These are phyloP conservation scores for Cistogaster globosa DNA, from an alignment of 2,888 invertebrate genomes.

Conservation along the genomic window DNA sequence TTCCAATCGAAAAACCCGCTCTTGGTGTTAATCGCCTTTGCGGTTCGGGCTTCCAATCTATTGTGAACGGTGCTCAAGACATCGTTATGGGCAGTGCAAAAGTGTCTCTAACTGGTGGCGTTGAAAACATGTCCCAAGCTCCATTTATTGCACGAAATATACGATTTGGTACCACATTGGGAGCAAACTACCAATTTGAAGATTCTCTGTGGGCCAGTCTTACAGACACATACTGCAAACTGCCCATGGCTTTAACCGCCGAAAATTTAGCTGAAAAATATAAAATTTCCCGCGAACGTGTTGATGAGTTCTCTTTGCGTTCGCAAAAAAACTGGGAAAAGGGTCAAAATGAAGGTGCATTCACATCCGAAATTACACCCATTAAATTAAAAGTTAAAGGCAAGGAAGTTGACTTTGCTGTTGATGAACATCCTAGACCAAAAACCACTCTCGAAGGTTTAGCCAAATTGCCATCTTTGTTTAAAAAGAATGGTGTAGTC, in stretches of 20 bases:
- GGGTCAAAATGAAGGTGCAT: slow-evolving; percentile 93
- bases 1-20: slow-evolving; percentile 93
- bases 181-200: slow-evolving; percentile 90
- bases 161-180: slow-evolving; percentile 94
- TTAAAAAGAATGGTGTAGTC: slow-evolving; percentile 96
- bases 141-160: slow-evolving; percentile 93
- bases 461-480: slow-evolving; percentile 93
- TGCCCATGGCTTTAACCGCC: slow-evolving; percentile 98
- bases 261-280: slow-evolving; percentile 95
- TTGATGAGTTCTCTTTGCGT: slow-evolving; percentile 92
- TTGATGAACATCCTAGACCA: slow-evolving; percentile 91
- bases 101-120: slow-evolving; percentile 94
- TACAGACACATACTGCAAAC: slow-evolving; percentile 93
- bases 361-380: slow-evolving; percentile 95
- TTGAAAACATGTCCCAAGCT: slow-evolving; percentile 97
- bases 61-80: slow-evolving; percentile 96
- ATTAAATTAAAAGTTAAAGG: slow-evolving; percentile 93
- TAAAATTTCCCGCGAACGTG: slow-evolving; percentile 90
- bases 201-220: slow-evolving; percentile 95
- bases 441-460: slow-evolving; percentile 93
- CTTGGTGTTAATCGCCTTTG: slow-evolving; percentile 96
- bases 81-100: slow-evolving; percentile 92
- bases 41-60: slow-evolving; percentile 98
- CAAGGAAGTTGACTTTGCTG: slow-evolving; percentile 89
- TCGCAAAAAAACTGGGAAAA: slow-evolving; percentile 95